Evolutionary conservation across 2,113 vertebrate species (phyloP), one percentile per base, ranked within the genome.

Genomic region (Dicerorhinus sumatrensis): DNA sequence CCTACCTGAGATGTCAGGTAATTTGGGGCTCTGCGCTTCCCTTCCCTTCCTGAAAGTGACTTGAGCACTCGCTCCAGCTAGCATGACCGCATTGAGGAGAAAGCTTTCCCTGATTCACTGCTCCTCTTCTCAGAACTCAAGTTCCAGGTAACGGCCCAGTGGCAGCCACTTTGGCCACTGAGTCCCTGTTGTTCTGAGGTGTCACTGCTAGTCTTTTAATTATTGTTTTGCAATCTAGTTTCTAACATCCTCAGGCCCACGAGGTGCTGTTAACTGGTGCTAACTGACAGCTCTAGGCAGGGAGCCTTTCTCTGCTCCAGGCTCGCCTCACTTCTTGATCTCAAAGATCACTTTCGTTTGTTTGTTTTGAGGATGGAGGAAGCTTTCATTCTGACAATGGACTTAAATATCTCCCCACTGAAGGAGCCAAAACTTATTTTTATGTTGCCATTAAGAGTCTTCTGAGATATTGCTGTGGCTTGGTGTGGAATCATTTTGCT

Each of bases 1-100:
- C 98, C 98, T 98, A 97, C 97, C 98, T 42, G 94, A 98, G 96
- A 89, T 95, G 97, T 98, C 42, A 60, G 94, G 98, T 82, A 75
- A 62, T 86, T 72, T 85, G 91, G 92, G 83, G 76, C 87, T 65
- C 11, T 7, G 21, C 6, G 36, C 76, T 72, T 42, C 87, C 58
- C 80, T 3, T 0, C 14, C 46, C 42, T 33, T 89, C 60, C 95
- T 94, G 58, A 94, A 86, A 96, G 96, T 87, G 97, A 97, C 97
- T 97, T 86, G 79, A 75, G 88, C 75, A 63, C 85, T 73, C 84
- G n/a, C 36, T 25, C 89, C 97, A 65, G 80, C 73, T 63, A 80
- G 92, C 79, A 39, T 62, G 96, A 69, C 70, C 3, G 13, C 97
- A 31, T 75, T 46, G 83, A 83, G 95, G 94, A 91, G 93, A 96